A percentile compares a stretch with the other conserved stretches of the same genome.
phyloP scores from a whole-genome alignment of 2,797 vertebrate species.

The Neosalanx taihuensis region DNA sequence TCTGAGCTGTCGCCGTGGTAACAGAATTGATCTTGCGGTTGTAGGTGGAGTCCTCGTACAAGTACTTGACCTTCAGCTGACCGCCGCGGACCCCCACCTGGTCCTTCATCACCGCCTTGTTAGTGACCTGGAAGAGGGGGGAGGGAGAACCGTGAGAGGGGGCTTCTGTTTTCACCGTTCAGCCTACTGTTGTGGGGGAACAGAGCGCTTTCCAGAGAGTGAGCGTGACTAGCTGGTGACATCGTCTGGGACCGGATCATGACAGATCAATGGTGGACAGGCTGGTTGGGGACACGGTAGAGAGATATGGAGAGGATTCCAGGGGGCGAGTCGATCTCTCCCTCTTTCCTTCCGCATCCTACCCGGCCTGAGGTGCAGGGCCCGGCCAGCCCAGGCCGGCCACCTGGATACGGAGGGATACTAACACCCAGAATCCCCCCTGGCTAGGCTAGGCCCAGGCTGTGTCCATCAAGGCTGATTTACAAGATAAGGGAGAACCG shows the following conservation, averaged over 20 bases:
- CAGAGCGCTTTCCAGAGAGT: neutral
- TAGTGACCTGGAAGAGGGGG: slow-evolving; percentile 52
- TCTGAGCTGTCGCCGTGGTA: slow-evolving; percentile 63
- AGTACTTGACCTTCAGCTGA: slow-evolving; percentile 88
- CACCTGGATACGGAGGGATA: no score
- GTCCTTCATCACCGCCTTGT: slow-evolving; percentile 83
- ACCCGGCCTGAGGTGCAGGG: neutral
- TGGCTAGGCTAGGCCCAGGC: neutral
- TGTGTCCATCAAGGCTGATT: neutral
- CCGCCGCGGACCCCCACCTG: slow-evolving; percentile 73
- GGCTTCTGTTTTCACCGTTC: neutral
- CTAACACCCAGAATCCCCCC: neutral
- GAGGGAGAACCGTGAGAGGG: neutral
- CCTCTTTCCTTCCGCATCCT: neutral
- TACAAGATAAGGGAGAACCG: neutral
- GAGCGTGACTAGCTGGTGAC: neutral
- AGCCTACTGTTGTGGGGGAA: no score
- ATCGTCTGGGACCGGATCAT: neutral
- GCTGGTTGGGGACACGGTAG: slow-evolving; percentile 1
- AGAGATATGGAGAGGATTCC: neutral
- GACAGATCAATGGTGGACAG: neutral
- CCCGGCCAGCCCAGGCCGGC: no score
- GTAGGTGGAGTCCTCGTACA: slow-evolving; percentile 87
- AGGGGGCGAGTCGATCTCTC: neutral
- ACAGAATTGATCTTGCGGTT: slow-evolving; percentile 78